Evolutionary conservation across 92 coral and sea anemone genomes (phyloP), one percentile per base, ranked within the genome.

Genomic region (Heliopora coerulea): DNA sequence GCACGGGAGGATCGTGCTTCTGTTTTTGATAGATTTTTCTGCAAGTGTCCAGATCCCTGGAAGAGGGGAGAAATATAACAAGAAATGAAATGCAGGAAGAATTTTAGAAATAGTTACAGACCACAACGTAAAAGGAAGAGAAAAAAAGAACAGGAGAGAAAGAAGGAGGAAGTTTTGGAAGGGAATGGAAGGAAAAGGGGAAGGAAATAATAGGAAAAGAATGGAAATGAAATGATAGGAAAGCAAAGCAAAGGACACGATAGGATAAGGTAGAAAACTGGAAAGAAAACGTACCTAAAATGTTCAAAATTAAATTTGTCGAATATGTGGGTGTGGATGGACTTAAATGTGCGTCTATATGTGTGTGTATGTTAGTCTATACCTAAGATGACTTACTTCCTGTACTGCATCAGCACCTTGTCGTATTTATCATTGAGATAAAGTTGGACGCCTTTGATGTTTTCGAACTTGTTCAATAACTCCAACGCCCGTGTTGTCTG

Each of bases 1-100:
- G 85, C 68, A 95, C 91, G 4, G 99, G 99, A 54, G 99, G 99
- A 29, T 95, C 97, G 72, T 90, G 89, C 75, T 95, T 95, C 81
- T 88, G 96, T 33, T 90, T 95, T 76, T 95, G 99, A 54, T 95
- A 95, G 73, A 95, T 67, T 66, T 95, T 95, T 73, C 91, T 74
- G 65, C 99, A 95, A n/a, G 88, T 49, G 60, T 95, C 99, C 40
- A 95, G 88, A 79, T 95, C 96, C 80, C 99, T 95, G 57, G 10
- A 80, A 69, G 31, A 34, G 37, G 25, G 13, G 1, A 56, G 12
- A 17, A n/a, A 49, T 21, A 17, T 0, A 24, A 12, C 5, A 62
- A 62, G 8, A 62, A 6, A 62, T 29, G 48, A 31, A 31, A 23
- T 8, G 3, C 3, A 56, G 61, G 17, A 23, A 23, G 17, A 17